These are phyloP conservation scores for Eupithecia subumbrata DNA, from an alignment of 2,888 invertebrate species.

Conservation along the genomic window DNA sequence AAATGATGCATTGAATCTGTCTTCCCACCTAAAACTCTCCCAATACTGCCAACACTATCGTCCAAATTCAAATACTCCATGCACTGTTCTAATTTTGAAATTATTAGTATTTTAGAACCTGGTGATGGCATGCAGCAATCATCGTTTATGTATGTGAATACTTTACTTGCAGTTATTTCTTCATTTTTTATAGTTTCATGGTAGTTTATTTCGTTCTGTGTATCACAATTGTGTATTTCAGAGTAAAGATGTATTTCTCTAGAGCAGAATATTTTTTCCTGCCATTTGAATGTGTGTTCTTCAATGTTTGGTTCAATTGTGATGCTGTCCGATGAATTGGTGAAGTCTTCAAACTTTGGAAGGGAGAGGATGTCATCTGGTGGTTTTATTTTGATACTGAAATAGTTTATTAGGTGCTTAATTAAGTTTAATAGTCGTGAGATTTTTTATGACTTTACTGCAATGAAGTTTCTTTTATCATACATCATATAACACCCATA, in stretches of 20 bases:
- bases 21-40: constrained; percentile 44
- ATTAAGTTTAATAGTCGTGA: not conserved
- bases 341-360: constrained; percentile 72
- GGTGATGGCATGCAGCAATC: constrained; percentile 80
- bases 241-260: constrained; percentile 85
- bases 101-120: constrained; percentile 42
- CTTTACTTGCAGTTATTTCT: constrained; percentile 61
- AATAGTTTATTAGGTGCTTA: constrained; percentile 32
- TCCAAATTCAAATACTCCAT: constrained; percentile 58
- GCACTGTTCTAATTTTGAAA: constrained; percentile 52
- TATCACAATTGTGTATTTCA: constrained; percentile 85
- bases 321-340: constrained; percentile 50
- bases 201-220: constrained; percentile 80
- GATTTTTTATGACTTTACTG: not conserved
- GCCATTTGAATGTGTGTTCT: constrained; percentile 86
- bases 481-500: not conserved
- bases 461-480: not conserved
- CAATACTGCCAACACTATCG: constrained; percentile 49
- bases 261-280: constrained; percentile 87
- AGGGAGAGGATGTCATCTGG: constrained; percentile 63
- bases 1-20: constrained; percentile 61
- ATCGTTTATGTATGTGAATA: constrained; percentile 84
- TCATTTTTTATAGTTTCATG: constrained; percentile 62
- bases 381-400: constrained; percentile 69
- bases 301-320: constrained; percentile 55